Conservation (phyloP, 1,140 invertebrate genomes). For the Zophobas atratus region DNA sequence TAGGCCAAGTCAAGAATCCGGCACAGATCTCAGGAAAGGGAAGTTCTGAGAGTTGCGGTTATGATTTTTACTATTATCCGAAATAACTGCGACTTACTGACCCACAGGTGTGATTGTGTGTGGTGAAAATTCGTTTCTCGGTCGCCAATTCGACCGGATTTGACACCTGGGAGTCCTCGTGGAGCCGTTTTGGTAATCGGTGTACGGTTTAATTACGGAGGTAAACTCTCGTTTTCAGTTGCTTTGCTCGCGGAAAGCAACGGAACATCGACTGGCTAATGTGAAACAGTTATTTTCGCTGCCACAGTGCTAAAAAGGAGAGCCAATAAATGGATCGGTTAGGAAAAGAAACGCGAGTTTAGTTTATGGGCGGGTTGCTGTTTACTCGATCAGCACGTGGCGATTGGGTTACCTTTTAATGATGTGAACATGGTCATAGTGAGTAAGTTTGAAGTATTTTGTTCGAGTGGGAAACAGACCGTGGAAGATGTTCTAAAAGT, state of each 20-base stretch:
- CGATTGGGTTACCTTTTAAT: neutral
- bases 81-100: slow-evolving; percentile 22
- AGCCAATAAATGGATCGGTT: slow-evolving; percentile 1
- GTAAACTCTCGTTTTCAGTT: slow-evolving; percentile 44
- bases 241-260: slow-evolving; percentile 16
- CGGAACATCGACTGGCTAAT: slow-evolving; percentile 34
- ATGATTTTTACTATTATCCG: slow-evolving; percentile 45
- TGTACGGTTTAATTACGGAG: slow-evolving; percentile 22
- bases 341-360: neutral
- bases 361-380: neutral
- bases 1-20: slow-evolving; percentile 43
- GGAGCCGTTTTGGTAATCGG: slow-evolving; percentile 9
- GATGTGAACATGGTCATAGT: neutral
- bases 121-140: neutral
- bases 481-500: slow-evolving; percentile 24
- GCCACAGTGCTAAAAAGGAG: slow-evolving; percentile 16
- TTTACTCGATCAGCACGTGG: too few relatives aligned
- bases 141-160: neutral
- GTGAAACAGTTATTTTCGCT: slow-evolving; percentile 38
- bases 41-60: slow-evolving; percentile 46
- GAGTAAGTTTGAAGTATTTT: slow-evolving; percentile 5
- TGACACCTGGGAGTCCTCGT: neutral
- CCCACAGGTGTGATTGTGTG: slow-evolving; percentile 10
- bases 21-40: slow-evolving; percentile 45
- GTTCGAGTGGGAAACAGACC: slow-evolving; percentile 3